phyloP scores from a whole-genome alignment of 2,797 vertebrate species.

The Hydrocynus forskahlii region DNA sequence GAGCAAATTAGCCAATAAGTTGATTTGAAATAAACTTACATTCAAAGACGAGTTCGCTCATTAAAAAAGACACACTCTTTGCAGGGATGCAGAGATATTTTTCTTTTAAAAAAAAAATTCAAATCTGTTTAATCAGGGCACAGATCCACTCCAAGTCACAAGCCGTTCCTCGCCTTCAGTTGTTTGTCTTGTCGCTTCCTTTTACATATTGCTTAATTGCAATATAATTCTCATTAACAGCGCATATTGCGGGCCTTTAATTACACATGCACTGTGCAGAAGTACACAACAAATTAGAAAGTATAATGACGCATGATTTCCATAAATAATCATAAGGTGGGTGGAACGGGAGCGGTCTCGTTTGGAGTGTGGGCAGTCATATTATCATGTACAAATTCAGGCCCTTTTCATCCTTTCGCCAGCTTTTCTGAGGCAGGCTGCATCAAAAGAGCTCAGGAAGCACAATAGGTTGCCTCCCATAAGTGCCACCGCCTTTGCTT shows the following conservation, averaged over 20 bases:
- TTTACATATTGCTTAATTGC: constrained; percentile 41
- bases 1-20: constrained; percentile 19
- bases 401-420: constrained; percentile 25
- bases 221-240: constrained; percentile 52
- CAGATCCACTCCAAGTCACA: neutral
- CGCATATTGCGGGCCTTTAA: constrained; percentile 40
- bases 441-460: neutral
- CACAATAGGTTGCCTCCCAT: neutral
- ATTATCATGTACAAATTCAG: constrained; percentile 43
- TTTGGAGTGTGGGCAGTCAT: constrained; percentile 42
- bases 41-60: neutral
- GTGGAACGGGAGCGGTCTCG: constrained; percentile 25
- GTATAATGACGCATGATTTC: constrained; percentile 46
- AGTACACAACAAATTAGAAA: constrained; percentile 47
- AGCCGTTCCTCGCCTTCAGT: constrained; percentile 14
- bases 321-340: constrained; percentile 47
- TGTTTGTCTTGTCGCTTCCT: constrained; percentile 16
- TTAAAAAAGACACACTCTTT: neutral
- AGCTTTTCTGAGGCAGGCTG: neutral
- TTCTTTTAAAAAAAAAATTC: neutral
- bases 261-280: constrained; percentile 49
- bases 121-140: constrained; percentile 9
- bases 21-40: constrained; percentile 16
- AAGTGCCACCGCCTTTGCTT: neutral
- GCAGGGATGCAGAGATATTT: neutral